Conservation (phyloP, 2,888 invertebrate species). For the Xestia c-nigrum region DNA sequence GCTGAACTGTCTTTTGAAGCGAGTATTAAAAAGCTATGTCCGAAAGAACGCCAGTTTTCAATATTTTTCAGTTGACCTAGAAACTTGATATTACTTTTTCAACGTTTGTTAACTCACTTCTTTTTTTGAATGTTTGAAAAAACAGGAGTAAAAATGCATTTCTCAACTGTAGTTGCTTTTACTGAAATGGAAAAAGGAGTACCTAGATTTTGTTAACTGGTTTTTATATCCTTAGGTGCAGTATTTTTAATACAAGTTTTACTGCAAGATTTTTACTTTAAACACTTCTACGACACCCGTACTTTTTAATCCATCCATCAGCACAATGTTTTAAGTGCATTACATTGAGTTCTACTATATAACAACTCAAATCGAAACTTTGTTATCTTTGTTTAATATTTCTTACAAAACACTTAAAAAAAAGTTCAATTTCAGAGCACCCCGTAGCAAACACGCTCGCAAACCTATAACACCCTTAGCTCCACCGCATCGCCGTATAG, state of each 20-base stretch:
- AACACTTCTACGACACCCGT: too few species aligned
- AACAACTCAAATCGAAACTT: neutral
- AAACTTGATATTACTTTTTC: constrained; percentile 20
- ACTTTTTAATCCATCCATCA: too few species aligned
- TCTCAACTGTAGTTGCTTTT: neutral
- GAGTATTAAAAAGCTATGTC: neutral
- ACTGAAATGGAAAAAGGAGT: neutral
- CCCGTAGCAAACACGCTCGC: too few species aligned
- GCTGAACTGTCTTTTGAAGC: neutral
- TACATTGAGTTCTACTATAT: too few species aligned
- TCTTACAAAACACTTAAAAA: constrained; percentile 4
- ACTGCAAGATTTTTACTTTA: too few species aligned
- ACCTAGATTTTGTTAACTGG: neutral
- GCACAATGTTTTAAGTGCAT: too few species aligned
- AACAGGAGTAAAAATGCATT: neutral
- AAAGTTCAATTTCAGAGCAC: too few species aligned
- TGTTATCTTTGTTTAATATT: neutral
- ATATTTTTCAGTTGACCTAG: constrained; percentile 6
- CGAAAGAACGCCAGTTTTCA: constrained; percentile 17
- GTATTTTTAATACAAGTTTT: neutral
- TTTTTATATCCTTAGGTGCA: neutral
- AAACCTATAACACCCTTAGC: too few species aligned
- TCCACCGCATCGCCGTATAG: too few species aligned
- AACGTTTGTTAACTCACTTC: constrained; percentile 8
- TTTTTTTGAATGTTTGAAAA: neutral